Conservation (phyloP, 2,113 vertebrate species). For the Anhinga rufa region DNA sequence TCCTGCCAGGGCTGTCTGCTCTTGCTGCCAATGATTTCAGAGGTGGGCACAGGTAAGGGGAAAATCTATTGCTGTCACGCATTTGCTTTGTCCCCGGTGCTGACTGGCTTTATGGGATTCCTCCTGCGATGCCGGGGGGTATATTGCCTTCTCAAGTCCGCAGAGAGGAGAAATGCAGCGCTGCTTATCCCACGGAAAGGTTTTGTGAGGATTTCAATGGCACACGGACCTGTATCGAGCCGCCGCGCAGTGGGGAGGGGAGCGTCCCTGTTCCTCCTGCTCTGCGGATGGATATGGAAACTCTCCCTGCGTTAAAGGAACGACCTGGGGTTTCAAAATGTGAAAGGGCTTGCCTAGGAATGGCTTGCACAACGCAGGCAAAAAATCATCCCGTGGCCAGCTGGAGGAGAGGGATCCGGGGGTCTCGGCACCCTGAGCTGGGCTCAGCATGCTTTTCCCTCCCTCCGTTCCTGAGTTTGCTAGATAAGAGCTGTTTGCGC, state of each 20-base stretch:
- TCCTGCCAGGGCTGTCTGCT: not conserved
- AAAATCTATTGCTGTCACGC: too few relatives aligned
- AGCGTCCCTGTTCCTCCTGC: not conserved
- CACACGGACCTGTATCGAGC: fast-evolving
- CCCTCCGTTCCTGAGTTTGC: fast-evolving
- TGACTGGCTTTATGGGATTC: not conserved
- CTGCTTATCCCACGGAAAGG: not conserved
- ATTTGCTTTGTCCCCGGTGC: not conserved
- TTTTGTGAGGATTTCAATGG: not conserved
- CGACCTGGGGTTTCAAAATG: too few relatives aligned
- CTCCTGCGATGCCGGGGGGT: not conserved
- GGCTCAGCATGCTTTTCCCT: not conserved
- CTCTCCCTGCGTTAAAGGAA: fast-evolving
- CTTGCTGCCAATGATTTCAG: not conserved
- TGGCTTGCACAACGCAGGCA: fast-evolving
- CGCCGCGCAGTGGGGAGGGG: fast-evolving
- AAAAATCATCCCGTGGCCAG: not conserved
- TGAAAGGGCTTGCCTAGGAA: not conserved
- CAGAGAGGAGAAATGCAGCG: not conserved
- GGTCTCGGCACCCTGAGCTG: not conserved
- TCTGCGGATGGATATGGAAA: not conserved
- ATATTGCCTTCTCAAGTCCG: too few relatives aligned
- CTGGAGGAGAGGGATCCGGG: not conserved
- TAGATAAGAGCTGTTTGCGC: not conserved
- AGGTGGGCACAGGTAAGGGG: not conserved